Evolutionary conservation across 2,888 invertebrate species (phyloP), one percentile per base, ranked within the genome.

Genomic region (Chymomyza amoena): DNA sequence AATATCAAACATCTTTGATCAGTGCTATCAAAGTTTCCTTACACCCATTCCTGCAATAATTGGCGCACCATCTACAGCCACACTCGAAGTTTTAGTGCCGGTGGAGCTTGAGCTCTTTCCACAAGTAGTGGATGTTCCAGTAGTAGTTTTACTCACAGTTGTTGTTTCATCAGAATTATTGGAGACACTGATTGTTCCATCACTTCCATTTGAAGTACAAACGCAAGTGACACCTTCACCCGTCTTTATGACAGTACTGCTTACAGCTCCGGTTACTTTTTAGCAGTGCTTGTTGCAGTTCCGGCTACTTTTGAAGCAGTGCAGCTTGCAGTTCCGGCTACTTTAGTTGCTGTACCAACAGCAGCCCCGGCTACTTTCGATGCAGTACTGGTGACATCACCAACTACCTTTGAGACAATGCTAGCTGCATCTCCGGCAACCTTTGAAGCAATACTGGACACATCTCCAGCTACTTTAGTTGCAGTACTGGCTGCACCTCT

Each of bases 301-400:
- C n/a, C n/a, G n/a, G n/a, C n/a, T n/a, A n/a, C n/a, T n/a, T n/a
- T n/a, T n/a, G n/a, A n/a, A n/a, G n/a, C n/a, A n/a, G n/a, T n/a
- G n/a, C n/a, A n/a, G n/a, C n/a, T n/a, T n/a, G n/a, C n/a, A n/a
- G n/a, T n/a, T n/a, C n/a, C n/a, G n/a, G n/a, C n/a, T n/a, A n/a
- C n/a, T n/a, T n/a, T n/a, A n/a, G n/a, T n/a, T n/a, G n/a, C n/a
- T n/a, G n/a, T n/a, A n/a, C n/a, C n/a, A n/a, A n/a, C n/a, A n/a
- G 69, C 64, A 61, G 25, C 39, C 1, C 39, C 18, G 3, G 69
- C 73, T 0, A 62, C 18, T 15, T 39, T 32, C 2, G 45, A 7
- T 2, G 50, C 70, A 5, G 39, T 61, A 32, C 39, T 72, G 25
- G 61, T 28, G 3, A 52, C 61, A 45, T 67, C 61, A 4, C 9